A percentile compares a stretch with the other conserved stretches of the same genome.
phyloP scores from a whole-genome alignment of 2,113 vertebrate species.

The Oncorhynchus keta region DNA sequence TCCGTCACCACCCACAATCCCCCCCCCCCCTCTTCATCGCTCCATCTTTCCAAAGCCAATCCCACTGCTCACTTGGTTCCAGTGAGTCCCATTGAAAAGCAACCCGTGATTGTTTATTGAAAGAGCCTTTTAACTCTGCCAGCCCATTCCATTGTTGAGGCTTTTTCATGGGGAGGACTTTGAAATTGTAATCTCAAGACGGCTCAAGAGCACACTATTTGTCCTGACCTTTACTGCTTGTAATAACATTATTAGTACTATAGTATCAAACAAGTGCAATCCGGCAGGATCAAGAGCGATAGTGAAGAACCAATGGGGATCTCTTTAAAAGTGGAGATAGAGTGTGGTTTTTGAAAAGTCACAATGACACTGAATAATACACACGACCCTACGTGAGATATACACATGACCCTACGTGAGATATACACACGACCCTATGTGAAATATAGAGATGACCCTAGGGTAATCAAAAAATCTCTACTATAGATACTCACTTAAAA shows the following conservation, averaged over 20 bases:
- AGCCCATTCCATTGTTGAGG: constrained; percentile 64
- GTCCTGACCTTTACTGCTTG: constrained; percentile 73
- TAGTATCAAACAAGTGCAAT: constrained; percentile 48
- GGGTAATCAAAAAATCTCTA: no score
- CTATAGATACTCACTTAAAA: no score
- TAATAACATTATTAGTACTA: constrained; percentile 74
- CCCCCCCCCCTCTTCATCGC: constrained; percentile 23
- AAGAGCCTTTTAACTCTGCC: constrained; percentile 72
- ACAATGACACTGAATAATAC: no score
- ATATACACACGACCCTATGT: no score
- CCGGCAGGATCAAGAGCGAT: constrained; percentile 45
- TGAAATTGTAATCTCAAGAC: constrained; percentile 79
- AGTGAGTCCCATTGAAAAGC: constrained; percentile 60
- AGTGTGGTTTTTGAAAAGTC: neutral
- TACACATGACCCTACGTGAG: no score
- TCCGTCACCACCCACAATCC: constrained; percentile 33
- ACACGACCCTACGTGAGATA: no score
- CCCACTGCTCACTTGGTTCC: constrained; percentile 59
- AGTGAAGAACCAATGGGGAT: neutral
- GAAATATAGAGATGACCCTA: no score
- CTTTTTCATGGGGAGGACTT: constrained; percentile 75
- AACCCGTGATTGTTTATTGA: constrained; percentile 73
- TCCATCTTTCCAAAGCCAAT: constrained; percentile 64
- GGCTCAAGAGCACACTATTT: constrained; percentile 76
- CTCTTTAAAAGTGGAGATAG: neutral